Conservation (phyloP, 2,113 vertebrate species). For the Redunca redunca region DNA sequence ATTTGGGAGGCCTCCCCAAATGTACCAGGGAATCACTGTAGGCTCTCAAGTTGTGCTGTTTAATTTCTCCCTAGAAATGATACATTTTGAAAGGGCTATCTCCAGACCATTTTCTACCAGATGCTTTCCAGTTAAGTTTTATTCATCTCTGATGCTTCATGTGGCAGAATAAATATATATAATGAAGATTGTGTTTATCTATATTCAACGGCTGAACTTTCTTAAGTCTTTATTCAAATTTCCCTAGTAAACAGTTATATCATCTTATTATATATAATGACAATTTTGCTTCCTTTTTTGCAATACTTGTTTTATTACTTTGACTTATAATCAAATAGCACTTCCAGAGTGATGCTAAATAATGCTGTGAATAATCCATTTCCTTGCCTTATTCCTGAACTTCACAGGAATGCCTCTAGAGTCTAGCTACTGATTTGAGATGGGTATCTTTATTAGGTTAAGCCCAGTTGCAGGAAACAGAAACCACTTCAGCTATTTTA, state of each 20-base stretch:
- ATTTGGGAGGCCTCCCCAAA: not conserved
- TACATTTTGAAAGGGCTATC: not conserved
- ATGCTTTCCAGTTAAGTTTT: not conserved
- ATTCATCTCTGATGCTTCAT: not conserved
- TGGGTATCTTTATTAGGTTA: not conserved
- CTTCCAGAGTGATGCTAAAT: not conserved
- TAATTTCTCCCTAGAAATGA: not conserved
- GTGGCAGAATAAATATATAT: not conserved
- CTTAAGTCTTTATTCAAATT: conserved; percentile 5
- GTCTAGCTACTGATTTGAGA: not conserved
- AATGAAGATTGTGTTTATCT: not conserved
- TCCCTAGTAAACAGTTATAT: not conserved
- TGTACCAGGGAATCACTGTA: not conserved
- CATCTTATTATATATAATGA: not conserved
- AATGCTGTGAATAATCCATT: not conserved
- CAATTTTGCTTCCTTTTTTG: not conserved
- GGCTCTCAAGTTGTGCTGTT: not conserved
- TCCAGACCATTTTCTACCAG: not conserved
- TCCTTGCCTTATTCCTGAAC: not conserved
- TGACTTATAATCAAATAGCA: not conserved
- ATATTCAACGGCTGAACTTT: not conserved
- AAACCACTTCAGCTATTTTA: not conserved
- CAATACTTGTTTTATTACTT: not conserved
- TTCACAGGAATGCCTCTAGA: not conserved
- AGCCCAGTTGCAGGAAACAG: not conserved